Percentiles rank a stretch among this genome's conserved stretches.
phyloP scores from a whole-genome alignment of 1,140 invertebrate genomes.

The Portunus trituberculatus region DNA sequence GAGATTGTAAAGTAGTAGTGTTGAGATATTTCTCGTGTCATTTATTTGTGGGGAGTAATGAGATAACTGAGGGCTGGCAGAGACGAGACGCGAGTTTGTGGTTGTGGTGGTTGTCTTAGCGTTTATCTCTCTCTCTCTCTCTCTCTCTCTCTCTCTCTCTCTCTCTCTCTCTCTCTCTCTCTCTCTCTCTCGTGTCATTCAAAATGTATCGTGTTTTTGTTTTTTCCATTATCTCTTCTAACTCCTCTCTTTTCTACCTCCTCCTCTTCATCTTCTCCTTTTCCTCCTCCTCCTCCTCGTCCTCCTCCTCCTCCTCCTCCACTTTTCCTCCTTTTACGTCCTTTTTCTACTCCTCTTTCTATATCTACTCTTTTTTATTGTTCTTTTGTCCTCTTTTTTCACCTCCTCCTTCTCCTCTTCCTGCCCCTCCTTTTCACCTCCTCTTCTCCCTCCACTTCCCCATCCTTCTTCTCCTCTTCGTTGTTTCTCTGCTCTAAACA shows the following conservation, averaged over 20 bases:
- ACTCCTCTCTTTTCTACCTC: not conserved
- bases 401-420: not conserved
- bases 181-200: not conserved
- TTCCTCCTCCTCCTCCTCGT: not conserved
- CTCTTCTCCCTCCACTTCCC: not conserved
- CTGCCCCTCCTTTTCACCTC: not conserved
- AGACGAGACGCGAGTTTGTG: too few species aligned
- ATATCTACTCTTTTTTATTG: too few species aligned
- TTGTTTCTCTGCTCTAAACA: not conserved
- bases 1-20: not conserved
- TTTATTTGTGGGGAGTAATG: not conserved
- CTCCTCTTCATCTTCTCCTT: not conserved
- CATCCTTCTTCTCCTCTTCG: not conserved
- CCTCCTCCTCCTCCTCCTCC: not conserved
- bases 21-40: not conserved
- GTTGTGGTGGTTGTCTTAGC: not conserved
- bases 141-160: constrained; percentile 52
- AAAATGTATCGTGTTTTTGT: not conserved
- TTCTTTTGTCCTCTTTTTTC: not conserved
- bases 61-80: too few species aligned
- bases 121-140: constrained; percentile 31
- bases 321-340: not conserved
- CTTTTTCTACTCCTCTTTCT: not conserved
- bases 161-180: constrained; percentile 44
- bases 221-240: not conserved